Evolutionary conservation across 2,797 vertebrate genomes (phyloP).

Genomic region (Aythya fuligula): DNA sequence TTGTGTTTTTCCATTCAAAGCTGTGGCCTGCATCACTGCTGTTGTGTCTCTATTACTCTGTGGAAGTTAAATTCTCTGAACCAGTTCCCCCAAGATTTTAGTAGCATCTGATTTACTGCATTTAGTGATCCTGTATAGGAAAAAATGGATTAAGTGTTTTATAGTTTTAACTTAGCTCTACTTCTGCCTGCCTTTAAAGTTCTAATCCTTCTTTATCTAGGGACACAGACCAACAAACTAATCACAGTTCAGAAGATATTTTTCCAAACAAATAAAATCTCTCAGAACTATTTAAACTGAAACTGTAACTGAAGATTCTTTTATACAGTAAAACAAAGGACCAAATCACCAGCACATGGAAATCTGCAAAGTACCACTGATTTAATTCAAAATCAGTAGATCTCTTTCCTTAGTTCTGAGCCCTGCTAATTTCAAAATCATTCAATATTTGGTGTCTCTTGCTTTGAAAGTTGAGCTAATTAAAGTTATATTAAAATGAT

Average conservation of each 20-base stretch:
- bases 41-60: neutral
- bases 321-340: neutral
- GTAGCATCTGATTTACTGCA: constrained; percentile 19
- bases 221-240: neutral
- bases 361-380: neutral
- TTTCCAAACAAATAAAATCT: constrained; percentile 1
- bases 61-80: constrained; percentile 15
- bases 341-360: neutral
- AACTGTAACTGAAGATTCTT: neutral
- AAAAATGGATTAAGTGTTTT: neutral
- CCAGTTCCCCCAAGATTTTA: neutral
- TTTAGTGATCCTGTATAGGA: neutral
- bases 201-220: neutral
- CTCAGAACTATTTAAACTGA: neutral
- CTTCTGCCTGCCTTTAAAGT: constrained; percentile 2
- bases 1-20: neutral
- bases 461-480: neutral
- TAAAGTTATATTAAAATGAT: neutral
- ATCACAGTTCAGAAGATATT: neutral
- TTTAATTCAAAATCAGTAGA: neutral
- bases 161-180: neutral
- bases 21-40: neutral
- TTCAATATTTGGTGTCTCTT: neutral
- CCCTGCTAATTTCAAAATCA: neutral
- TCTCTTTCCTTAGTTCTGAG: neutral